Percentiles rank a stretch among this genome's conserved stretches.
Evolutionary conservation across 2,113 vertebrate genomes (phyloP).

Genomic region (Grus americana): DNA sequence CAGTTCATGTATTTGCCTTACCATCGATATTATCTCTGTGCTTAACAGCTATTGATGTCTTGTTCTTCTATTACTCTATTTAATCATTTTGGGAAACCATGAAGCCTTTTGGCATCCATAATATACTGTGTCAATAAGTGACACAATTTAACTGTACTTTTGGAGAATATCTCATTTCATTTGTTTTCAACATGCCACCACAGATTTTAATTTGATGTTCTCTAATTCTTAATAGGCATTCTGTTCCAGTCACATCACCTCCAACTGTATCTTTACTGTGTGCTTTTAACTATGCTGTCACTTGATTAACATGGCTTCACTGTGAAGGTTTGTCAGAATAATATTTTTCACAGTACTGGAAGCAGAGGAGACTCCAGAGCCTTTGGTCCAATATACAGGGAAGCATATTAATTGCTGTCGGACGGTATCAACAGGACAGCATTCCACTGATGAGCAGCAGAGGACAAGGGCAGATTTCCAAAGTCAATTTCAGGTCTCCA

Average conservation of each 20-base stretch:
- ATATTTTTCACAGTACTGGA: background rate
- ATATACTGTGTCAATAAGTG: background rate
- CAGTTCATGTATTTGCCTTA: background rate
- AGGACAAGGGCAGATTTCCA: background rate
- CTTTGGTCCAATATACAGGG: background rate
- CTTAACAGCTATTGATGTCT: background rate
- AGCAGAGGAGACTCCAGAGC: background rate
- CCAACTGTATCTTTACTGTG: background rate
- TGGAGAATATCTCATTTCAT: background rate
- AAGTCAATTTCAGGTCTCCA: background rate
- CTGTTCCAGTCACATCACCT: background rate
- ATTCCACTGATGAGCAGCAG: background rate
- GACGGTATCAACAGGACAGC: background rate
- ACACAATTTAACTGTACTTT: background rate
- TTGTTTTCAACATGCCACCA: background rate
- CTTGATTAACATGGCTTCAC: background rate
- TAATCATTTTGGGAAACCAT: background rate
- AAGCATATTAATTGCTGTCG: background rate
- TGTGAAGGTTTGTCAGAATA: background rate
- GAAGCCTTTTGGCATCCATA: background rate
- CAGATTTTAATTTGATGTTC: background rate
- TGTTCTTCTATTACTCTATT: background rate
- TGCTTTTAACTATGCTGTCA: background rate
- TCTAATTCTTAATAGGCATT: background rate
- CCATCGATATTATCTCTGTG: background rate